Percentiles rank a stretch among this genome's conserved stretches.
Evolutionary conservation across 2,888 invertebrate species (phyloP).

Genomic region (Spodoptera picta): DNA sequence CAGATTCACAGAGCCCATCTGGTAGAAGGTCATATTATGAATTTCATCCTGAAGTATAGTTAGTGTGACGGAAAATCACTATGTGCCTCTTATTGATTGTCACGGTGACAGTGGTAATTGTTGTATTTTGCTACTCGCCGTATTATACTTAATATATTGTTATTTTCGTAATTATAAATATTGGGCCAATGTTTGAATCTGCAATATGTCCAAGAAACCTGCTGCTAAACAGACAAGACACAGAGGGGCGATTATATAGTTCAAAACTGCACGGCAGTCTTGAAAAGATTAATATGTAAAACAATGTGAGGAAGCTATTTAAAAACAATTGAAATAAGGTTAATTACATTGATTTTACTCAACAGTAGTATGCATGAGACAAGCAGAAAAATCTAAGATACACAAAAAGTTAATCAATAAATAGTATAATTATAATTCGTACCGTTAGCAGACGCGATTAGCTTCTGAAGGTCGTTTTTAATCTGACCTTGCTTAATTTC

Average conservation of each 20-base stretch:
- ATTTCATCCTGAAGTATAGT: too few species aligned
- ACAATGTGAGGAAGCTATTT: slow-evolving; percentile 14
- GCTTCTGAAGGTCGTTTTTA: too few species aligned
- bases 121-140: too few species aligned
- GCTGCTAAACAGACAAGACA: slow-evolving; percentile 49
- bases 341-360: not conserved
- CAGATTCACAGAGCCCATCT: not conserved
- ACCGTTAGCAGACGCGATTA: slow-evolving; percentile 27
- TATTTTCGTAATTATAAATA: too few species aligned
- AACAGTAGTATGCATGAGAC: slow-evolving; percentile 7
- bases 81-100: too few species aligned
- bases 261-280: slow-evolving; percentile 5
- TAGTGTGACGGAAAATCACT: too few species aligned
- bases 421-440: slow-evolving; percentile 20
- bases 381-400: slow-evolving; percentile 31
- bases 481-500: too few species aligned
- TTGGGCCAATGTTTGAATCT: slow-evolving; percentile 5
- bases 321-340: slow-evolving; percentile 7
- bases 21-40: slow-evolving; percentile 5
- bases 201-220: slow-evolving; percentile 32
- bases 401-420: slow-evolving; percentile 1
- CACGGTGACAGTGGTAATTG: too few species aligned
- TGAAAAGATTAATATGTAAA: slow-evolving; percentile 10
- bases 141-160: too few species aligned
- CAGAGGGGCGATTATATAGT: slow-evolving; percentile 25